A percentile compares a stretch with the other conserved stretches of the same genome.
These are phyloP conservation scores for Dipodomys spectabilis DNA, from an alignment of 2,113 vertebrate species.

Conservation along the genomic window DNA sequence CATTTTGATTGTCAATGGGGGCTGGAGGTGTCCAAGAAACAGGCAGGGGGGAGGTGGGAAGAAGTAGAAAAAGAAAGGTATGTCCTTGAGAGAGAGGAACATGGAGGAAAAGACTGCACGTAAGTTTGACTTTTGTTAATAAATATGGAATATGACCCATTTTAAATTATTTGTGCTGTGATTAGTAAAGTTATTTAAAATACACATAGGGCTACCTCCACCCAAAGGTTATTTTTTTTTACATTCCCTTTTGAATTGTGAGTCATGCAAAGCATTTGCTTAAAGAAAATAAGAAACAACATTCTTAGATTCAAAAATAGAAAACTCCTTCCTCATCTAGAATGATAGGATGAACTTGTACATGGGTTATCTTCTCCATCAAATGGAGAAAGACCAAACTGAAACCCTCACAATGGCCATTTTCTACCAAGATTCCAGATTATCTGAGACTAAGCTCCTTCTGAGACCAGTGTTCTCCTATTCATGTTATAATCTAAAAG, in stretches of 20 bases:
- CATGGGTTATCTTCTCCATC: conserved; percentile 11
- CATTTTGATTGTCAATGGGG: conserved; percentile 81
- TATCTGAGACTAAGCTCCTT: conserved; percentile 12
- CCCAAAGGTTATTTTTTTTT: conserved; percentile 69
- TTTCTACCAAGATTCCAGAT: conserved; percentile 46
- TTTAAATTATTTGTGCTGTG: conserved; percentile 58
- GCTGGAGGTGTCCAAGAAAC: conserved; percentile 68
- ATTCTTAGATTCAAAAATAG: conserved; percentile 76
- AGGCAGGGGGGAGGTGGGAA: neutral
- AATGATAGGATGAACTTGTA: conserved; percentile 57
- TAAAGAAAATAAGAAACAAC: conserved; percentile 38
- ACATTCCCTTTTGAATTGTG: conserved; percentile 75
- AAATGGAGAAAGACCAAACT: conserved; percentile 9
- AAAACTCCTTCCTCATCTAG: conserved; percentile 69
- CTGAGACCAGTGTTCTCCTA: conserved; percentile 22
- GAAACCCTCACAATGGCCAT: neutral
- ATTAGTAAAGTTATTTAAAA: conserved; percentile 76
- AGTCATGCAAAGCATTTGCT: conserved; percentile 76
- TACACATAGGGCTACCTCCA: conserved; percentile 45
- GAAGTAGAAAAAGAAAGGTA: conserved; percentile 56
- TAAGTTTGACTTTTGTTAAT: conserved; percentile 79
- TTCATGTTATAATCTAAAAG: neutral
- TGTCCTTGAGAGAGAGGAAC: conserved; percentile 83
- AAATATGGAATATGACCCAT: conserved; percentile 69
- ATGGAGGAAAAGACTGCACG: conserved; percentile 72